Evolutionary conservation across 2,888 invertebrate genomes (phyloP).

Genomic region (Halocaridina rubra): DNA sequence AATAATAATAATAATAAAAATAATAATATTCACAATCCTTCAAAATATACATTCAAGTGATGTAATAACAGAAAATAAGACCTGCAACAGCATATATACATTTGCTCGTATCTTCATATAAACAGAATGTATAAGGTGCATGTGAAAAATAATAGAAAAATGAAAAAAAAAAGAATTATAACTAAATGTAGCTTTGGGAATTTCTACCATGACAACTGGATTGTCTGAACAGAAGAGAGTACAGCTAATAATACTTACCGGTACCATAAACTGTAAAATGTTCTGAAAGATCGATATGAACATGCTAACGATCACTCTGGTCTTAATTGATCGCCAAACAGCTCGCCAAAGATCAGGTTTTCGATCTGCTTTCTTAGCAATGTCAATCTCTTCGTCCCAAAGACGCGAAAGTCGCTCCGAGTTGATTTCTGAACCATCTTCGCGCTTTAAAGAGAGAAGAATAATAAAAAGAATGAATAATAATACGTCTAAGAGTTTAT

Average conservation of each 20-base stretch:
- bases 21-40: no score
- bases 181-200: no score
- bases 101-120: no score
- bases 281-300: conserved; percentile 66
- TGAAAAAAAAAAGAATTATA: no score
- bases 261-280: conserved; percentile 68
- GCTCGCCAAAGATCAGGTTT: conserved; percentile 68
- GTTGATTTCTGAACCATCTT: conserved; percentile 67
- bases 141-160: no score
- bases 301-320: conserved; percentile 67
- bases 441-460: conserved; percentile 62
- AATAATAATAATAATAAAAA: no score
- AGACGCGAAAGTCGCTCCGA: conserved; percentile 66
- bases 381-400: conserved; percentile 68
- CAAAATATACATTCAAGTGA: no score
- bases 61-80: no score
- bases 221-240: no score
- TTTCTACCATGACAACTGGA: no score
- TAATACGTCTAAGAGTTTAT: background rate
- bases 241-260: conserved; percentile 69
- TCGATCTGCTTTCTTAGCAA: conserved; percentile 64
- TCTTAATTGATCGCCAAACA: conserved; percentile 67
- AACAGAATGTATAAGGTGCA: no score
- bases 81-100: no score
- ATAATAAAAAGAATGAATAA: background rate